Base-by-base conservation (phyloP, 2,888 invertebrate genomes). In the Bellardia pandia region DNA sequence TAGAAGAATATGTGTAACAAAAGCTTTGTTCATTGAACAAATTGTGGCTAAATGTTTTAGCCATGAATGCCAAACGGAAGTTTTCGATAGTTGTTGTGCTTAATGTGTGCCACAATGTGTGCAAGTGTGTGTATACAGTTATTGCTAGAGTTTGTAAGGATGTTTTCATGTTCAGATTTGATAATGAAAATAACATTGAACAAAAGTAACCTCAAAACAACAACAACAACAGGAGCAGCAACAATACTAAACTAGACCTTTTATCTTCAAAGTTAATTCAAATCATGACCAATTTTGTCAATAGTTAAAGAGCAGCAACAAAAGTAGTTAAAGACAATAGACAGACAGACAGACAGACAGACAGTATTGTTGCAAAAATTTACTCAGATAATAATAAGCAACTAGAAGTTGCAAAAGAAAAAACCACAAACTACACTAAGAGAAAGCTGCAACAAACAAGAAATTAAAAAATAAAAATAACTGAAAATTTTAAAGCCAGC, bases 31-130 rank as follows among this genome's bases (percentile, higher is more conserved):
- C 68, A 80, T 48, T 74, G 68, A 82, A 75, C 78, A 78, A 82
- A 85, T 75, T 85, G 81, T 75, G 81, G 62, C 53, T 87, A 87
- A 87, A 85, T 82, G 78, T 78, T 87, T 82, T 60, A 58, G 66
- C 51, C 53, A 77, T 85, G 84, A 78, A 78, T 51, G 75, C 42
- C 48, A 85, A 85, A 79, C 64, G 79, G 75, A 76, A 75, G 77
- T 84, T 71, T 53, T 1, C 13, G 3, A 13, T 45, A 40, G 68
- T 66, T 68, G 13, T 40, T 37, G 51, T 23, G 58, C 33, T 64
- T 58, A 14, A 62, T 58, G 14, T 62, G 13, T n/a, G 30, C 42
- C 7, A 5, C 14, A 14, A 23, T 58, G 23, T 48, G 9, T 11
- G 9, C 13, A 13, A 33, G 8, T 66, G 42, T 74, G 7, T 9